Base-by-base conservation (phyloP, 2,888 invertebrate species). In the Epinotia brunnichana region DNA sequence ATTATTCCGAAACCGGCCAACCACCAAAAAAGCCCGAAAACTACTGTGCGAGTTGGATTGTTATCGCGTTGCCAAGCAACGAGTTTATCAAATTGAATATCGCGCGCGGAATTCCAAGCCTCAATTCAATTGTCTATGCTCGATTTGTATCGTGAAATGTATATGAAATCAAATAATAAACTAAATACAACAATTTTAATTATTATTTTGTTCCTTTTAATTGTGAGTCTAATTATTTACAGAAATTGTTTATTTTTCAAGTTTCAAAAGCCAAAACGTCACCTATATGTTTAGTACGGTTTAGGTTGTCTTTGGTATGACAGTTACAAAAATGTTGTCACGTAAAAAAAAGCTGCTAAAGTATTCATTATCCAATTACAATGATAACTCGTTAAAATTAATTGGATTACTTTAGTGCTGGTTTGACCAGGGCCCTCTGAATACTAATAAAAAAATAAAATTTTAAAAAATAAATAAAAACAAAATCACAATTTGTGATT, bases 41-140 rank as follows among this genome's bases (percentile, higher is more conserved):
- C 83, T 86, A 87, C 85, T 85, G 84, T 85, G 83, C 83, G 77
- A 81, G 80, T 79, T 70, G 78, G 77, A 83, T 85, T 85, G 83
- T 85, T 85, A 80, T 79, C 74, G 74, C 77, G 92, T 93, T 91
- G 92, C 92, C 82, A 84, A 80, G 92, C 90, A 89, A 93, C 92
- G 75, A 56, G 24, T 41, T 56, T 53, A 35, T 44, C 11, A 80
- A 85, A 85, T 92, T 88, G 82, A 92, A 91, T 88, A 85, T 83
- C 90, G 88, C 92, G 92, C 90, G 87, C 77, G 69, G 56, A 21
- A 24, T n/a, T 24, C 39, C 51, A 54, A 19, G 29, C 39, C 17
- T 4, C 24, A 10, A 48, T 13, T 62, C 41, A 4, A 41, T 66
- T 68, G 68, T 69, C 63, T 69, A 69, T 73, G 48, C 17, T 17